phyloP scores from a whole-genome alignment of 2,113 vertebrate genomes.

The Damaliscus lunatus region DNA sequence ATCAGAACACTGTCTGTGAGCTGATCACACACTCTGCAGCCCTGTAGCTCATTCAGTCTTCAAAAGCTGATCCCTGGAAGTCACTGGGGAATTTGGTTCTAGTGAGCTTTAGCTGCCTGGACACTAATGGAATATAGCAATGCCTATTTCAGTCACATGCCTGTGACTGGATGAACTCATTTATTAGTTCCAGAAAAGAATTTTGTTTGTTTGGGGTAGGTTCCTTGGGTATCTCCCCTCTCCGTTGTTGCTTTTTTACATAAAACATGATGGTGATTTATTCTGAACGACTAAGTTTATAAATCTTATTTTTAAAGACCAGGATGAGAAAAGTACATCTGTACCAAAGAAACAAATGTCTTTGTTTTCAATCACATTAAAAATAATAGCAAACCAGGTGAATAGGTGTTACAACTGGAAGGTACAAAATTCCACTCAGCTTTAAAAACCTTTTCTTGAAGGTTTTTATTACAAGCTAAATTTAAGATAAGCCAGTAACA shows the following conservation, averaged over 20 bases:
- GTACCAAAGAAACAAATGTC: not conserved
- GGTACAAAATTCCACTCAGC: not conserved
- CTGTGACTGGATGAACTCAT: not conserved
- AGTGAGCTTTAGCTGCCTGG: not conserved
- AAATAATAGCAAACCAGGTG: not conserved
- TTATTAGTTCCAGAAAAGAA: not conserved
- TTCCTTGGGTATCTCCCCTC: not conserved
- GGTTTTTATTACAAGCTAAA: not conserved
- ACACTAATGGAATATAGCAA: not conserved
- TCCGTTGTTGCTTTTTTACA: not conserved
- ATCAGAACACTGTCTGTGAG: not conserved
- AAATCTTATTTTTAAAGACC: not conserved
- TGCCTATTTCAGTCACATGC: too few relatives aligned
- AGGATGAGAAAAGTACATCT: not conserved
- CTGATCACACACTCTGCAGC: not conserved
- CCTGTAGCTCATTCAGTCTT: too few relatives aligned
- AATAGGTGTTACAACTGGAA: not conserved
- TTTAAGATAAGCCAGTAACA: conserved; percentile 27
- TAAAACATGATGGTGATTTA: not conserved
- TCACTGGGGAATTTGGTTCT: not conserved
- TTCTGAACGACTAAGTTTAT: not conserved
- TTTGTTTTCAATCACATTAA: not conserved
- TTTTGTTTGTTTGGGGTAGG: not conserved
- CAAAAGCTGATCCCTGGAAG: not conserved
- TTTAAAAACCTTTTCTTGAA: not conserved